These are phyloP conservation scores for Troides helena DNA, from an alignment of 2,888 invertebrate species.

Conservation along the genomic window DNA sequence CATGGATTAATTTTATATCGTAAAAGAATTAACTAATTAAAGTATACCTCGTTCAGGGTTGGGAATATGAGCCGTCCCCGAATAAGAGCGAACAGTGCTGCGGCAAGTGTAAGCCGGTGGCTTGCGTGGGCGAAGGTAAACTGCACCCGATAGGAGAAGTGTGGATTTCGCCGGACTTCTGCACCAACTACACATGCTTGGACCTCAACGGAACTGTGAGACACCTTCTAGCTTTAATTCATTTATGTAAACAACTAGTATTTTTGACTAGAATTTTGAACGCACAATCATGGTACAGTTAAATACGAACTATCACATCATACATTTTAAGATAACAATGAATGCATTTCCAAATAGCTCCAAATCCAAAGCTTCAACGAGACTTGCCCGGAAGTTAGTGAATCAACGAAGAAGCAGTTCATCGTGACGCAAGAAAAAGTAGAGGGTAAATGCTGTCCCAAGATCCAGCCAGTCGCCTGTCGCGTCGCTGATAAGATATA, in stretches of 20 bases:
- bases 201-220: conserved; percentile 74
- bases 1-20: too few species aligned
- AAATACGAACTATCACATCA: too few species aligned
- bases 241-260: too few species aligned
- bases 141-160: conserved; percentile 71
- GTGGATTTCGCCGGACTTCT: conserved; percentile 83
- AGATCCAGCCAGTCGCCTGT: conserved; percentile 74
- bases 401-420: conserved; percentile 63
- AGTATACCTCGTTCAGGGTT: conserved; percentile 70
- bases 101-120: conserved; percentile 82
- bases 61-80: conserved; percentile 73
- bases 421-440: conserved; percentile 63
- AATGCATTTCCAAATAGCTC: conserved; percentile 52
- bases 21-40: too few species aligned
- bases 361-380: conserved; percentile 75
- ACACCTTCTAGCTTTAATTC: too few species aligned
- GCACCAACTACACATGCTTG: conserved; percentile 82
- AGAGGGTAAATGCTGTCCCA: conserved; percentile 77
- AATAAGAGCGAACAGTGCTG: conserved; percentile 79
- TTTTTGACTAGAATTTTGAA: too few species aligned
- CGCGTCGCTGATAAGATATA: conserved; percentile 67
- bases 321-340: too few species aligned
- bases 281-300: too few species aligned
- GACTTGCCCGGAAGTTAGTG: conserved; percentile 69
- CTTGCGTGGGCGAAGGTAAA: conserved; percentile 78